Evolutionary conservation across 2,888 invertebrate species (phyloP).

Genomic region (Stictocephala bisonia): DNA sequence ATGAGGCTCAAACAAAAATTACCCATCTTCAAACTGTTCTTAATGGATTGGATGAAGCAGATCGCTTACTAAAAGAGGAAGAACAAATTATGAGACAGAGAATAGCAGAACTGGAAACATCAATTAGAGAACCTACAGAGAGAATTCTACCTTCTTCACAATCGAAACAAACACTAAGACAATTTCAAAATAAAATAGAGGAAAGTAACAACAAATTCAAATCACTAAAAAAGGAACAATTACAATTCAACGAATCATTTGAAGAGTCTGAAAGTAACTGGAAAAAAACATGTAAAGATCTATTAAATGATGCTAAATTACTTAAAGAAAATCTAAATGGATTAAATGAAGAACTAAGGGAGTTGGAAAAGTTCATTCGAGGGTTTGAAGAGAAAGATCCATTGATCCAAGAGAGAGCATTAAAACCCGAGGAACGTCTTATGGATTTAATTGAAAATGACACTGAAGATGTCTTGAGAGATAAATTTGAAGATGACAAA

Average conservation of each 20-base stretch:
- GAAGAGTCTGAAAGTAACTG: conserved; percentile 3
- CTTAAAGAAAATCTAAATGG: neutral
- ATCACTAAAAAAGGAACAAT: neutral
- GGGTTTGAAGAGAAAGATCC: too few species aligned
- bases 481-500: too few species aligned
- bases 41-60: neutral
- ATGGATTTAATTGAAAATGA: too few species aligned
- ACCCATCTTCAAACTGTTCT: conserved; percentile 1
- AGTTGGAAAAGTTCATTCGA: conserved; percentile 9
- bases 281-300: neutral
- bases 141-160: neutral
- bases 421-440: too few species aligned
- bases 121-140: neutral
- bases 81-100: neutral
- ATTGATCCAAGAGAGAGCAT: too few species aligned
- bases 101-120: conserved; percentile 9
- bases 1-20: conserved; percentile 11
- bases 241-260: neutral
- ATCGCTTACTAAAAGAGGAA: conserved; percentile 3
- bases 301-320: neutral
- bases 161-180: neutral
- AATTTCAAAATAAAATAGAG: neutral
- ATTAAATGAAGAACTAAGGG: neutral
- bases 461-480: too few species aligned
- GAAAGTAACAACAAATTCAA: neutral